Base-by-base conservation (phyloP, 2,113 vertebrate species). In the Prionailurus viverrinus region DNA sequence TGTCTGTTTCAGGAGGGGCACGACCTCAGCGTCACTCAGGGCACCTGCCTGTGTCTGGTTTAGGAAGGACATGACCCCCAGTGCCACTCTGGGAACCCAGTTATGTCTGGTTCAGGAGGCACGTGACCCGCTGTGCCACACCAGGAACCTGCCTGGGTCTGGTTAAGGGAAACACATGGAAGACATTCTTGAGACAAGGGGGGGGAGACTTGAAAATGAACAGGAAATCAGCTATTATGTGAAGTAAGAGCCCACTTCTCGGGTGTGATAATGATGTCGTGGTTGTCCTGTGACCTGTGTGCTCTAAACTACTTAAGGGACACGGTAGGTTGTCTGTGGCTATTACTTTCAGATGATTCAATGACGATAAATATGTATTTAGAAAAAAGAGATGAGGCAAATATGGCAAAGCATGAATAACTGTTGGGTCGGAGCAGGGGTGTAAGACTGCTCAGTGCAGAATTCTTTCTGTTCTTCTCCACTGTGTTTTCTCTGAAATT, bases 151-250 rank as follows among this genome's bases (percentile, higher is more conserved):
- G 66, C 66, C 85, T 27, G n/a, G 1, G 19, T 14, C 85, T 16
- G 81, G 58, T 12, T 55, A 23, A 45, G 74, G 36, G 25, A 9
- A 36, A 7, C 8, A 14, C 0, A 15, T 4, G 9, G 39, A 51
- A 91, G 73, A 31, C 16, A 0, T 2, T 36, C 29, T 11, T 31
- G 21, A 55, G 83, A 65, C 23, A n/a, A 7, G 29, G 0, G 13
- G 0, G 13, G 55, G 39, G 53, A 25, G 45, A 6, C 25, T 0
- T 8, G 39, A n/a, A 41, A 31, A 18, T 1, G 12, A 7, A 18
- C 61, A 7, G 51, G 11, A 53, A n/a, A 11, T 0, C 0, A 63
- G 41, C 53, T 5, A 12, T 5, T 0, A 0, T 0, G 12, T 23
- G 80, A 15, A 16, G 0, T 0, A 2, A 10, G 39, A 5, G 1